Evolutionary conservation across 1,140 invertebrate genomes (phyloP), one percentile per base, ranked within the genome.

Genomic region (Drosophila miranda): DNA sequence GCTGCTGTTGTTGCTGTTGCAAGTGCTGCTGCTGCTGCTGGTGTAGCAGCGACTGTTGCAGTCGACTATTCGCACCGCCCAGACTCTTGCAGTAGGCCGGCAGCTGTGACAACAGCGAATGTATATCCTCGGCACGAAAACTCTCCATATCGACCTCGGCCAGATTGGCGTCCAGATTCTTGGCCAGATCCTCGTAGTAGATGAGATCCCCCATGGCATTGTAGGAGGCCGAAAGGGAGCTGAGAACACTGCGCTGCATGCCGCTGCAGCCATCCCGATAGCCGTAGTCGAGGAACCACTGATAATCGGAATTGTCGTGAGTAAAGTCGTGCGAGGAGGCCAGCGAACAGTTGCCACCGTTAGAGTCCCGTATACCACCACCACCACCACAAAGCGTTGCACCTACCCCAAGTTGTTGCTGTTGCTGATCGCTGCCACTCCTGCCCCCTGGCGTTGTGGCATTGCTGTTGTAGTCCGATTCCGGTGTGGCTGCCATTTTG

Each of bases 131-230:
- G 7, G 96, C 96, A 67, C 95, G 94, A 92, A 97, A 98, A 89
- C 96, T 96, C 91, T 98, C 97, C 95, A 98, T 98, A 90, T 98
- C 97, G 34, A 97, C 97, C 92, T 98, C 96, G 23, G 97, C 97
- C 73, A 98, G 93, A 91, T 98, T 98, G 57, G 96, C 96, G 92
- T 98, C 97, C 87, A 98, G 92, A 90, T 98, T 96, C 83, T 96
- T 94, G 42, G 96, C 94, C 68, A 97, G 91, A 81, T 96, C 96
- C 88, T 97, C 96, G 89, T 97, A 97, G 75, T 95, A 95, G 16
- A 92, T 92, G 58, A 95, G 91, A 78, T 95, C 94, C 66, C 95
- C 94, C 80, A 93, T 92, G 54, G 94, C 94, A 86, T 95, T 95
- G 87, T 96, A 96, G 3, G 95, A 95, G 61, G 95, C 95, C 23